Base-by-base conservation (phyloP, 1,140 invertebrate genomes). In the Gryllus bimaculatus region DNA sequence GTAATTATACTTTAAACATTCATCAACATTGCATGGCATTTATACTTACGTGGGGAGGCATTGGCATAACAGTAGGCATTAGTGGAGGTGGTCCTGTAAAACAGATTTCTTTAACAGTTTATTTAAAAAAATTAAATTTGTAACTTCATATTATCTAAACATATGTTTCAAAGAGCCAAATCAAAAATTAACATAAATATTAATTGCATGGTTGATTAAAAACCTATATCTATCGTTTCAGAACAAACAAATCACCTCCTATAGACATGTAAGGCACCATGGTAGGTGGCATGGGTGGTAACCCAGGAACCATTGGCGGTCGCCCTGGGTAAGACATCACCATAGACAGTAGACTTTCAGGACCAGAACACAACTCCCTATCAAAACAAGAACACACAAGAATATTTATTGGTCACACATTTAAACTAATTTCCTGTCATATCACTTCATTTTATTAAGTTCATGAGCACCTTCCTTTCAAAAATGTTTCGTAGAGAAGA, bases 291-390 rank as follows among this genome's bases (percentile, higher is more conserved):
- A 84, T 82, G 39, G 79, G 39, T 39, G 83, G 82, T 18, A 88
- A 85, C 47, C 88, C 88, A 79, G 89, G 89, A 83, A 89, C 88
- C 83, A 90, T 88, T 12, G 89, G 89, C 18, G 89, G 88, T 80
- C 89, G 84, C 47, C 87, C 86, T 47, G 88, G 88, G 81, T 86
- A 89, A 21, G 88, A 89, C 88, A 89, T 89, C 47, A 83, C 83
- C 26, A 39, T 39, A 39, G 26, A 5, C 26, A 39, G 26, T 39
- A 5, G 26, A 39, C 26, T 39, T 39, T 39, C 26, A 39, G 26
- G 26, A 39, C 26, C 26, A 39, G 26, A 39, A 39, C 26, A 39
- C 26, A 39, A 39, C 26, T 5, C 26, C 26, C 26, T 39, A 39
- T 39, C 26, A 39, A 39, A 39, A 39, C 26, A 39, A 39, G 1